phyloP scores from a whole-genome alignment of 2,797 vertebrate species.

The Balearica regulorum region DNA sequence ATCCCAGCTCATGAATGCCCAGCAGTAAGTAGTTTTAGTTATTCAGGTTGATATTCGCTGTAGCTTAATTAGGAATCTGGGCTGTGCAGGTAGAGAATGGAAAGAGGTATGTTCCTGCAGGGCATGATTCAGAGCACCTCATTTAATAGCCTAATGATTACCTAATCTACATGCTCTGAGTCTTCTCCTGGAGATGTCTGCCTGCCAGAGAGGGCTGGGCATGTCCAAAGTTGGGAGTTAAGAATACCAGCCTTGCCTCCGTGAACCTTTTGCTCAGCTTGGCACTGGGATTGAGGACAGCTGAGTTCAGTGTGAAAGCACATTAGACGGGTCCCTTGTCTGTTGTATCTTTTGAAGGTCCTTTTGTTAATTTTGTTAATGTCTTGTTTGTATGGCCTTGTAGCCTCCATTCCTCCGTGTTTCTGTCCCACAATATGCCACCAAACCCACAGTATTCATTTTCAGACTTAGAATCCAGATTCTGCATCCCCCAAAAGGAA shows the following conservation, averaged over 20 bases:
- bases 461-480: not conserved
- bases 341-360: not conserved
- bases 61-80: not conserved
- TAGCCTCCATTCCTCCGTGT: not conserved
- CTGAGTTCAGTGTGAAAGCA: not conserved
- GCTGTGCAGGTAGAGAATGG: not conserved
- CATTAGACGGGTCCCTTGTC: not conserved
- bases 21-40: not conserved
- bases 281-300: not conserved
- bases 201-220: not conserved
- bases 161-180: not conserved
- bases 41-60: not conserved
- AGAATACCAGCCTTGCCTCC: not conserved
- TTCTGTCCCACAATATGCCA: not conserved
- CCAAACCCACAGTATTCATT: not conserved
- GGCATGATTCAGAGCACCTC: not conserved
- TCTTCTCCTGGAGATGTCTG: not conserved
- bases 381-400: not conserved
- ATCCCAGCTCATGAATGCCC: not conserved
- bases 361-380: not conserved
- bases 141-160: not conserved
- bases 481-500: not conserved
- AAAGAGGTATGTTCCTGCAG: not conserved
- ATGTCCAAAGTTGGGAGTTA: not conserved
- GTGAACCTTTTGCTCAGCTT: not conserved